Evolutionary conservation across 2,888 invertebrate species (phyloP), one percentile per base, ranked within the genome.

Genomic region (Dryocosmus kuriphilus): DNA sequence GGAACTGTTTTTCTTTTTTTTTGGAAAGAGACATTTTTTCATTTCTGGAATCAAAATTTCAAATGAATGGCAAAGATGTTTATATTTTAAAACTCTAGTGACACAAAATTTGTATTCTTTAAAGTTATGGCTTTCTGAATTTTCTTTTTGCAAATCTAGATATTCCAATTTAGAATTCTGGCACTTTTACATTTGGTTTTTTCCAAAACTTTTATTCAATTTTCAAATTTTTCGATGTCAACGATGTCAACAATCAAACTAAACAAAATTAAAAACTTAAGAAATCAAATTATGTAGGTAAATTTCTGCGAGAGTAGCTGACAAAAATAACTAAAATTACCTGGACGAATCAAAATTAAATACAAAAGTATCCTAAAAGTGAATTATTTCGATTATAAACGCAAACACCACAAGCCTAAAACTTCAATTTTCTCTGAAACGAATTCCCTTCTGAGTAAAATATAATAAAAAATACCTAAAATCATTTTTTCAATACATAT

Each of bases 1-100:
- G 90, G 89, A 75, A 92, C 92, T 84, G 92, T 92, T 86, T 91
- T 92, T 76, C 57, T 79, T 77, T 60, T 57, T 80, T 76, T 27
- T 75, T 24, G 63, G 63, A 22, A 38, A 16, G 7, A 46, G 62
- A 19, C 76, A 76, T 76, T 75, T 46, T n/a, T 11, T 46, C 22
- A 38, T 24, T 41, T 46, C 22, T 55, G 27, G 14, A 60, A 16
- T 27, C 14, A 24, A 27, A 2, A 2, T 22, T 60, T 22, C 1
- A 19, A 30, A 65, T 14, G 22, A 65, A 35, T 19, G 30, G n/a
- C 16, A 19, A 6, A 19, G 19, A 46, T 46, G 2, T 46, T 46
- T 4, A 46, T 1, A 19, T 46, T 16, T 46, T 46, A 46, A 19
- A 19, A 46, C 19, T 19, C 16, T 6, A 6, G 16, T 1, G 4